Percentiles rank a stretch among this genome's conserved stretches.
phyloP scores from a whole-genome alignment of 2,888 invertebrate species.

The Ichneumoninae sp. region DNA sequence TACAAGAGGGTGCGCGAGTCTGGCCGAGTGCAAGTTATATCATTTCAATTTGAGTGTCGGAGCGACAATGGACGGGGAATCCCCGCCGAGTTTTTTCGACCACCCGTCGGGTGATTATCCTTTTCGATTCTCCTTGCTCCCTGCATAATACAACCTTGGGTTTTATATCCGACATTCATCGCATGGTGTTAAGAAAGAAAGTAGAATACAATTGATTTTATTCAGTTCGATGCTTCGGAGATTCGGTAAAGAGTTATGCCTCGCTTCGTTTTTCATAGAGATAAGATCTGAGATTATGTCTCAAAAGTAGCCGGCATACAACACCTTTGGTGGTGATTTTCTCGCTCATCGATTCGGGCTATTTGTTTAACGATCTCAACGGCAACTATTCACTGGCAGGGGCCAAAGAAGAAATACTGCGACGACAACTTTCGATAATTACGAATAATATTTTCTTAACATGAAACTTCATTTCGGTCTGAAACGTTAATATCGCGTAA shows the following conservation, averaged over 20 bases:
- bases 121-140: slow-evolving; percentile 41
- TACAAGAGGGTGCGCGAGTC: slow-evolving; percentile 19
- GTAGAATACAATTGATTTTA: slow-evolving; percentile 45
- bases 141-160: slow-evolving; percentile 15
- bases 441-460: background rate
- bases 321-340: slow-evolving; percentile 48
- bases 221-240: slow-evolving; percentile 22
- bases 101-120: slow-evolving; percentile 80
- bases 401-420: slow-evolving; percentile 1
- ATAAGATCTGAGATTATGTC: slow-evolving; percentile 14
- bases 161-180: background rate
- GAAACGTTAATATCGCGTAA: slow-evolving; percentile 28
- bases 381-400: background rate
- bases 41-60: slow-evolving; percentile 76
- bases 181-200: slow-evolving; percentile 45
- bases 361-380: slow-evolving; percentile 5
- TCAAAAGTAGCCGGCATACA: slow-evolving; percentile 2
- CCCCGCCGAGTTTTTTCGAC: slow-evolving; percentile 58
- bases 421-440: slow-evolving; percentile 15
- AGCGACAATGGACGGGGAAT: slow-evolving; percentile 68
- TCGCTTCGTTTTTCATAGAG: slow-evolving; percentile 1
- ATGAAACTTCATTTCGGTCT: too few relatives aligned
- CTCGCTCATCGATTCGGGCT: slow-evolving; percentile 20
- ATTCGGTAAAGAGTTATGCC: slow-evolving; percentile 17
- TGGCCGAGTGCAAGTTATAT: slow-evolving; percentile 73